Percentiles rank a stretch among this genome's conserved stretches.
Evolutionary conservation across 2,113 vertebrate genomes (phyloP).

Genomic region (Clarias batrachus): DNA sequence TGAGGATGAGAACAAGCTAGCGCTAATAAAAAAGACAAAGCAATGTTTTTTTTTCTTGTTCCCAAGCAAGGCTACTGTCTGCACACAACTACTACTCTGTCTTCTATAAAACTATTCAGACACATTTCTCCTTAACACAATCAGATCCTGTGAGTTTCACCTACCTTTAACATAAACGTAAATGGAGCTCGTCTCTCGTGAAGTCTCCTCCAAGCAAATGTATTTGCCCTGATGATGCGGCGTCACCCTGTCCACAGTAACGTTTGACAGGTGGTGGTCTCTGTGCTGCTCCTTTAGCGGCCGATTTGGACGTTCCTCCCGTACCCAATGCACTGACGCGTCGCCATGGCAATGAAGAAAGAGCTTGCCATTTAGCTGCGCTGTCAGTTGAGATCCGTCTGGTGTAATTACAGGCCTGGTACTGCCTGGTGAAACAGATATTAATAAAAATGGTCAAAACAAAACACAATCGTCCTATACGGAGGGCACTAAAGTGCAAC

Average conservation of each 20-base stretch:
- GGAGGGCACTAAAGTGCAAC: background rate
- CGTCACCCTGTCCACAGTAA: conserved; percentile 57
- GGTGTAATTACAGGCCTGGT: conserved; percentile 67
- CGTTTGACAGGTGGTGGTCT: conserved; percentile 42
- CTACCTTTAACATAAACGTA: conserved; percentile 93
- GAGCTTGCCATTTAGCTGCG: conserved; percentile 60
- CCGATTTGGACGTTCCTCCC: conserved; percentile 55
- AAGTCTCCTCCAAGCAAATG: conserved; percentile 75
- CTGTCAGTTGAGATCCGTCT: conserved; percentile 54
- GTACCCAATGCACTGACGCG: conserved; percentile 65
- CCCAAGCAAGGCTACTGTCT: background rate
- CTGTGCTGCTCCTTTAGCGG: conserved; percentile 53
- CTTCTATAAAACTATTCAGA: background rate
- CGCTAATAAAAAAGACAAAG: background rate
- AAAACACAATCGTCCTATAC: background rate
- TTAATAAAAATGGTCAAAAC: background rate
- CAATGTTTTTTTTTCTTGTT: background rate
- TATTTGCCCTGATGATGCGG: conserved; percentile 77
- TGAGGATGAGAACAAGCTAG: conserved; percentile 9
- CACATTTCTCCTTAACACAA: background rate
- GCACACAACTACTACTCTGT: background rate
- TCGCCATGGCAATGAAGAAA: conserved; percentile 67
- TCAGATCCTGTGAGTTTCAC: background rate
- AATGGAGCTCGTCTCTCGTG: conserved; percentile 71
- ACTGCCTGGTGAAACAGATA: conserved; percentile 56